Conservation (phyloP, 2,888 invertebrate species). For the Drosophila austrosaltans region DNA sequence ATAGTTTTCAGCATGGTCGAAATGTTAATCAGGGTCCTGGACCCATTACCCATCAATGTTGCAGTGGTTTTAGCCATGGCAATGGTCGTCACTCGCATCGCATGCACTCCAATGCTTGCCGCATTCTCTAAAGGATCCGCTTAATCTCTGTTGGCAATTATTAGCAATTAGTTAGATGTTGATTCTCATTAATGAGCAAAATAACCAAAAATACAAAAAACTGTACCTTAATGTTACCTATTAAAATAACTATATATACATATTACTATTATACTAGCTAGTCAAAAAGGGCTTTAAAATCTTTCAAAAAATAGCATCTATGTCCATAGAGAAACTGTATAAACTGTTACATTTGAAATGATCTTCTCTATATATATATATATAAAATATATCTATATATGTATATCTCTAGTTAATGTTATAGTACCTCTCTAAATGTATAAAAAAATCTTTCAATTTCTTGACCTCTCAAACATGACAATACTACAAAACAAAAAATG, state of each 20-base stretch:
- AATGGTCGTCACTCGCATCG: conserved; percentile 81
- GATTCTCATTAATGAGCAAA: conserved; percentile 45
- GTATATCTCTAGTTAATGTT: conserved; percentile 8
- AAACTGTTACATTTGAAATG: conserved; percentile 33
- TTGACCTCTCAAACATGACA: conserved; percentile 71
- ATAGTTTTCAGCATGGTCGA: conserved; percentile 81
- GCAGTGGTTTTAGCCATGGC: conserved; percentile 79
- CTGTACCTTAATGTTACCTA: conserved; percentile 39
- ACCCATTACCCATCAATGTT: conserved; percentile 82
- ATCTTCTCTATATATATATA: conserved; percentile 7
- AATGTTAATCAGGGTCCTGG: conserved; percentile 50
- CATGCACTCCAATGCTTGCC: conserved; percentile 82
- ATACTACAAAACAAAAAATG: conserved; percentile 47
- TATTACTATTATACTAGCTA: conserved; percentile 28
- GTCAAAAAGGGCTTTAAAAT: conserved; percentile 39
- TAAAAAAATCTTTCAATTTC: conserved; percentile 46
- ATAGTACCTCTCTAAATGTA: conserved; percentile 41
- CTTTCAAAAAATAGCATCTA: conserved; percentile 26
- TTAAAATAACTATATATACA: conserved; percentile 2
- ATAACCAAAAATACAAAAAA: conserved; percentile 27
- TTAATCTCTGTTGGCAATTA: conserved; percentile 56
- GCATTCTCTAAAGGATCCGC: conserved; percentile 71
- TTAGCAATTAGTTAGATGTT: conserved; percentile 65
- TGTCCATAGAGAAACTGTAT: conserved; percentile 46
- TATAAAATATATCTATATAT: conserved; percentile 22